Base-by-base conservation (phyloP, 2,113 vertebrate genomes). In the Hypocryptadius cinnamomeus region DNA sequence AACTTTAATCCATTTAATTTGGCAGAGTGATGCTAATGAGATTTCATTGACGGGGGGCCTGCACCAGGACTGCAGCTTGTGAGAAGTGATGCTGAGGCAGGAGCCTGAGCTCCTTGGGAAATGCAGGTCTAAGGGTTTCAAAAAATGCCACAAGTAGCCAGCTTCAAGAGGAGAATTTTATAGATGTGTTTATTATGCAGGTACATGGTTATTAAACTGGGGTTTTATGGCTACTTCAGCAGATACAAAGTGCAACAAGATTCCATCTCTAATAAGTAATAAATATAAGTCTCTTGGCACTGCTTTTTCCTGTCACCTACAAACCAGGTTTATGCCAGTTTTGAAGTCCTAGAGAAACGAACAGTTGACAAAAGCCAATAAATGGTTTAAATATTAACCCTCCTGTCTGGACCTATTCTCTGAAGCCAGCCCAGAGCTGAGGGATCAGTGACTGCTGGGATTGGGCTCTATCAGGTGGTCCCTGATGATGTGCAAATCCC, bases 1-100 rank as follows among this genome's bases (percentile, higher is more conserved):
- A 93, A 31, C 61, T 95, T 86, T 71, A 89, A 96, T 92, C 68
- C 78, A 77, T 95, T 97, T 96, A 89, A 93, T 93, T 88, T 85
- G 78, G 78, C 56, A 56, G 71, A 76, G 60, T 66, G 88, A 88
- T 94, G 93, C 83, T 95, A 96, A 96, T 95, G 93, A 94, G 89
- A 96, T 94, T 94, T 95, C 45, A 44, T 56, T 74, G 88, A 74
- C 9, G 59, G 47, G 51, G 77, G 63, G 48, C 42, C 82, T 82
- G 42, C 59, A 6, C 27, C n/a, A 86, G 73, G 80, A 31, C 47
- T 79, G 69, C 3, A 3, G 79, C 33, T 44, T 45, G 71, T 42
- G 35, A 64, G 45, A 64, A 30, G 8, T 35, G 86, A 35, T 72
- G 80, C 77, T 85, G 84, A 89, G 85, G 53, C 71, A 93, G 82